phyloP scores from a whole-genome alignment of 2,113 vertebrate genomes.

The Ascaphus truei region DNA sequence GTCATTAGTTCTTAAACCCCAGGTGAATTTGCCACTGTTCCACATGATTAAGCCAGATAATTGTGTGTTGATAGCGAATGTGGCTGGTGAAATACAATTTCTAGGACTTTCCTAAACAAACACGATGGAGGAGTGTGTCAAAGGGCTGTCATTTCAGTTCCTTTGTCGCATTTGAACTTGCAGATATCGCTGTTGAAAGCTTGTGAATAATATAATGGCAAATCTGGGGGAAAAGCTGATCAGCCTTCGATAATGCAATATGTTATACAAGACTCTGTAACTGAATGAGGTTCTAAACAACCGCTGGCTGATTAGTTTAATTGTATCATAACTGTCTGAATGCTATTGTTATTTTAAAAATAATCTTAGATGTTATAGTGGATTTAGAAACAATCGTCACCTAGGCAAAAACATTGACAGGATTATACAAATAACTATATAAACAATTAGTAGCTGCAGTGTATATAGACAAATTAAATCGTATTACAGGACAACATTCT shows the following conservation, averaged over 20 bases:
- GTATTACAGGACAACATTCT: too few species aligned
- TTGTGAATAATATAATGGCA: slow-evolving; percentile 51
- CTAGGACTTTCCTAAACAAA: slow-evolving; percentile 99
- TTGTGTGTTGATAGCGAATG: slow-evolving; percentile 99
- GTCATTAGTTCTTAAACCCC: slow-evolving; percentile 99
- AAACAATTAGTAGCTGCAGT: too few species aligned
- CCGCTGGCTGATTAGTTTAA: too few species aligned
- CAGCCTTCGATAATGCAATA: not conserved
- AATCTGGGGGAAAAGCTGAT: not conserved
- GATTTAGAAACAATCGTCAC: too few species aligned
- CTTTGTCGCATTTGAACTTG: slow-evolving; percentile 72
- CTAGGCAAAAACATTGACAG: too few species aligned
- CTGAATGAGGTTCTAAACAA: not conserved
- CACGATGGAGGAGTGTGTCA: slow-evolving; percentile 88
- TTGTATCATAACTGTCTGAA: too few species aligned
- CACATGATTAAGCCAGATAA: slow-evolving; percentile 99
- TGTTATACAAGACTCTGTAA: not conserved
- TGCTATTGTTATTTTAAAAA: too few species aligned
- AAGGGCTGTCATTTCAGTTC: slow-evolving; percentile 74
- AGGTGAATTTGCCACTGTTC: slow-evolving; percentile 99
- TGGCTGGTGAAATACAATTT: slow-evolving; percentile 99
- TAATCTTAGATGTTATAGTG: too few species aligned
- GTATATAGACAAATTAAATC: too few species aligned
- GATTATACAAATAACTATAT: too few species aligned
- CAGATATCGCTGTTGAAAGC: slow-evolving; percentile 60